Conservation (phyloP, 1,140 invertebrate genomes). For the Achatina immaculata region DNA sequence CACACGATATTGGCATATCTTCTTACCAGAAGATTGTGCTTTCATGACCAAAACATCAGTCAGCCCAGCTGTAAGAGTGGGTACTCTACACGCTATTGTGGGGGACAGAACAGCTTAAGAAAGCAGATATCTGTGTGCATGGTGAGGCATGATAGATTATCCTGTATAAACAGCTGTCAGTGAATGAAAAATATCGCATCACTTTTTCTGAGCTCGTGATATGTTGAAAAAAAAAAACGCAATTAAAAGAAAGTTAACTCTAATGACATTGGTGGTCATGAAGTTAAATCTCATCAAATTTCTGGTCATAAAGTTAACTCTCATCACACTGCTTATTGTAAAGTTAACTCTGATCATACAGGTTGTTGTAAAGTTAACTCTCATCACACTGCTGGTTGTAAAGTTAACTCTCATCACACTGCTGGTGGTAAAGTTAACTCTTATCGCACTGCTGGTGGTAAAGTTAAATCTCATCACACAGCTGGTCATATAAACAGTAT, state of each 20-base stretch:
- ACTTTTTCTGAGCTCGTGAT: conserved; percentile 7
- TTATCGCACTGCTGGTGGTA: neutral
- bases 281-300: neutral
- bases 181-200: neutral
- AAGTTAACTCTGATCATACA: conserved; percentile 28
- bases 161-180: neutral
- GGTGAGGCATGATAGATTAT: no score
- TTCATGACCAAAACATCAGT: no score
- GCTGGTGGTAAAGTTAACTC: conserved; percentile 5
- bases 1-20: no score
- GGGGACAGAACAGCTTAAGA: no score
- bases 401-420: conserved; percentile 46
- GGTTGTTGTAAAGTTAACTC: neutral
- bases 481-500: conserved; percentile 82
- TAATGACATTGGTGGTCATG: conserved; percentile 45
- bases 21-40: no score
- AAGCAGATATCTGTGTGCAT: no score
- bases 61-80: no score
- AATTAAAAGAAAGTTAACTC: conserved; percentile 53
- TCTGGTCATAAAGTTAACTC: neutral
- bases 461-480: conserved; percentile 47
- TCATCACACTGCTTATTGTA: neutral
- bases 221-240: conserved; percentile 43
- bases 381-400: neutral
- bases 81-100: no score